Conservation (phyloP, 2,888 invertebrate species). For the Oscheius sp. region DNA sequence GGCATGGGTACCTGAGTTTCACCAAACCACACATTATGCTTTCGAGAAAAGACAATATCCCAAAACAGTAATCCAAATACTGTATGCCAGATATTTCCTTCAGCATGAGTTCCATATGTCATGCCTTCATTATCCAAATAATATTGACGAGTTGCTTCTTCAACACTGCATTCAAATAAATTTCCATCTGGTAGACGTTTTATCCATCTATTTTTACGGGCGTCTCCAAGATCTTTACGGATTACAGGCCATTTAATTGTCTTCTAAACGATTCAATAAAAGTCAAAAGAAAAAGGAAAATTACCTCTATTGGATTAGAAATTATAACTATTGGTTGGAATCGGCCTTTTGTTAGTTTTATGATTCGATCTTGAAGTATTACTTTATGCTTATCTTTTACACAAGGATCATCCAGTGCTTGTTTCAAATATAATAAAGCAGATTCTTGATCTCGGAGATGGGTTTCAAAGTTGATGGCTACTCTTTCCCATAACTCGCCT, state of each 20-base stretch:
- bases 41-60: constrained; percentile 58
- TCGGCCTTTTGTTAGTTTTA: constrained; percentile 7
- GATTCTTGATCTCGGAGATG: constrained; percentile 48
- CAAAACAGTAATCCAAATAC: constrained; percentile 60
- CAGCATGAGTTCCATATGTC: constrained; percentile 55
- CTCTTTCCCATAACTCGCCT: constrained; percentile 78
- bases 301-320: constrained; percentile 41
- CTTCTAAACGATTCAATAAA: background rate
- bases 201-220: constrained; percentile 63
- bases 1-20: constrained; percentile 50
- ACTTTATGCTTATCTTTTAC: constrained; percentile 51
- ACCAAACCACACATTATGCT: constrained; percentile 52
- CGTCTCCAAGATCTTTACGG: constrained; percentile 61
- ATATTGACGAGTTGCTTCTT: constrained; percentile 57
- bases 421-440: constrained; percentile 35
- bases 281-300: background rate
- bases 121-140: constrained; percentile 57
- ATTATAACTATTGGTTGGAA: constrained; percentile 8
- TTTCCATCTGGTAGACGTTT: constrained; percentile 35
- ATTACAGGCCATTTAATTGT: constrained; percentile 49
- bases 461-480: constrained; percentile 79
- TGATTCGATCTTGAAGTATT: constrained; percentile 37
- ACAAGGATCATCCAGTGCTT: constrained; percentile 41
- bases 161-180: constrained; percentile 54
- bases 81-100: constrained; percentile 67